Conservation (phyloP, 2,113 vertebrate species). For the Rhynchopsitta pachyrhyncha region DNA sequence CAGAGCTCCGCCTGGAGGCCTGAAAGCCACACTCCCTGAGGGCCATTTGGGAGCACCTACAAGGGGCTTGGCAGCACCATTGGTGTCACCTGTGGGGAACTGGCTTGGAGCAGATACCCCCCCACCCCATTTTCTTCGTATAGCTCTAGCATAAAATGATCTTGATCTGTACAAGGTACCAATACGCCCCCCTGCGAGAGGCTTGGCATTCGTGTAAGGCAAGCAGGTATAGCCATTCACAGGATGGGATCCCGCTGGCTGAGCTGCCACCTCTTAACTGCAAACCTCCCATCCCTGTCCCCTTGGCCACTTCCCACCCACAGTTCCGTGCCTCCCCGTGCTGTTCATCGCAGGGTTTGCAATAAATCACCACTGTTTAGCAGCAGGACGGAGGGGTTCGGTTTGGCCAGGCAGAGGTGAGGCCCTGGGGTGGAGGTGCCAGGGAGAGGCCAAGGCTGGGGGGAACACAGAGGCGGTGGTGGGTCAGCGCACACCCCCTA, state of each 20-base stretch:
- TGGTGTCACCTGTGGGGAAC: background rate
- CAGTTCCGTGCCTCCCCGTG: background rate
- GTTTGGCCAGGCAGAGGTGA: background rate
- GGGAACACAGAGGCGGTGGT: accelerated
- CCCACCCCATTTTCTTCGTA: background rate
- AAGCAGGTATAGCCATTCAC: background rate
- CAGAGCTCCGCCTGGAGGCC: background rate
- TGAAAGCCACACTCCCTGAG: background rate
- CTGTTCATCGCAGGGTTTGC: background rate
- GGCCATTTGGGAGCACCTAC: background rate
- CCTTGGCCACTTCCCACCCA: background rate
- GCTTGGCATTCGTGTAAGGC: background rate
- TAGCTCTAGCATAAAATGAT: background rate
- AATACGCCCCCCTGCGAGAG: background rate
- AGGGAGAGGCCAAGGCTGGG: background rate
- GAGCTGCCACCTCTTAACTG: background rate
- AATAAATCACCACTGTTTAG: background rate
- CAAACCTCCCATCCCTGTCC: background rate
- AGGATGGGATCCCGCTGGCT: accelerated
- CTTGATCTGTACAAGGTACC: too few relatives aligned
- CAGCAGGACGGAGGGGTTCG: background rate
- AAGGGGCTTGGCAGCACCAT: too few relatives aligned
- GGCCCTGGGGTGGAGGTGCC: background rate
- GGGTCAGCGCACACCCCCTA: accelerated
- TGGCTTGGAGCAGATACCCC: background rate